Evolutionary conservation across 2,797 vertebrate species (phyloP).

Genomic region (Staurois parvus): DNA sequence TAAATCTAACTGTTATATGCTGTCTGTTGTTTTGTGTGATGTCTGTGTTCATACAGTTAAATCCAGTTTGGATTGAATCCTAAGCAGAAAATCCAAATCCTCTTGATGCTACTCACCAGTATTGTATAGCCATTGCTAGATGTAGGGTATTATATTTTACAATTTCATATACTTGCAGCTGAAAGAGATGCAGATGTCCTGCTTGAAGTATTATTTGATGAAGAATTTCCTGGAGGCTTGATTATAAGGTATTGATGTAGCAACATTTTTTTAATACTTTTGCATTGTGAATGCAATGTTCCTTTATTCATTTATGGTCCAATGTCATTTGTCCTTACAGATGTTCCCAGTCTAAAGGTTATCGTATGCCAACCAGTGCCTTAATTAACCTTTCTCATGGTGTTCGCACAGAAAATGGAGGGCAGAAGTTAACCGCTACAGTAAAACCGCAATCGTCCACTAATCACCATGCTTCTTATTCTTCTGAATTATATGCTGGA

Average conservation of each 20-base stretch:
- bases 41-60: neutral
- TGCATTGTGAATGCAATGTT: neutral
- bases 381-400: conserved; percentile 95
- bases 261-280: neutral
- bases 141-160: neutral
- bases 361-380: conserved; percentile 92
- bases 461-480: conserved; percentile 68
- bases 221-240: conserved; percentile 94
- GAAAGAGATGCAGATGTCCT: conserved; percentile 92
- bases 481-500: conserved; percentile 66
- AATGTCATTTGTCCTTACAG: conserved; percentile 68
- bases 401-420: conserved; percentile 82
- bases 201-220: conserved; percentile 96
- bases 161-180: conserved; percentile 75
- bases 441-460: conserved; percentile 91
- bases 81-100: neutral
- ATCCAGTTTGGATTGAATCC: neutral
- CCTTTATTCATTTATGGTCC: neutral
- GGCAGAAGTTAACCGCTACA: conserved; percentile 90
- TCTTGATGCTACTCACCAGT: neutral
- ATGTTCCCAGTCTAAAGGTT: conserved; percentile 85
- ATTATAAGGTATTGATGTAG: conserved; percentile 85
- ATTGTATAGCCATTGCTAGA: neutral
- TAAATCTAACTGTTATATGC: neutral
- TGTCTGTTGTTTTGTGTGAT: conserved; percentile 12